Base-by-base conservation (phyloP, 2,113 vertebrate species). In the Plectropomus leopardus region DNA sequence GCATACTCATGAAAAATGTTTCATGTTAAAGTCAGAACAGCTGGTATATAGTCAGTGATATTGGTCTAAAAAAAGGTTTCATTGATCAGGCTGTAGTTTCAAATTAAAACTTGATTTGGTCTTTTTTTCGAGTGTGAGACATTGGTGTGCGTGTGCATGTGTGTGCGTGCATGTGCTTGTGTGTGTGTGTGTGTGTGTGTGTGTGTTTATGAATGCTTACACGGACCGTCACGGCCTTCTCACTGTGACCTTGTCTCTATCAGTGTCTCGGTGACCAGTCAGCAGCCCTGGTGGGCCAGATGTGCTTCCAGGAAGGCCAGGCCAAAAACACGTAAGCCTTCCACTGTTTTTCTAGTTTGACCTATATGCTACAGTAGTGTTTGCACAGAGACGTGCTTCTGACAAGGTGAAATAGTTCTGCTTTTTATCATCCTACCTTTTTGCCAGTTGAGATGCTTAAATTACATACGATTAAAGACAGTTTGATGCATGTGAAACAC, bases 251-350 rank as follows among this genome's bases (percentile, higher is more conserved):
- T 32, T 32, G 42, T 88, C 2, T 80, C 15, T 85, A 80, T n/a
- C 91, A 99, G 98, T 99, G 98, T 93, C 94, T 99, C 55, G 98
- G 98, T n/a, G 98, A 99, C 92, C 98, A 99, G 67, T 98, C 96
- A 57, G 98, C 98, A 63, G 98, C 98, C 32, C 94, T 99, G 54
- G 97, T 99, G 64, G 98, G 98, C 88, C 98, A 99, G 92, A 97
- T 98, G 97, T 99, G 97, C 87, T 98, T 99, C 79, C 90, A 91
- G 72, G 95, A 98, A 54, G 98, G 98, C 40, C 96, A 98, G 83
- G 97, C 98, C 75, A 99, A 99, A 95, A 99, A 99, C 90, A 99
- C 98, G 97, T 99, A 90, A 96, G 97, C 86, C 79, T 28, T 21
- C 21, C 8, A 2, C 1, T 0, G 0, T 16, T 15, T 7, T 24